A percentile compares a stretch with the other conserved stretches of the same genome.
These are phyloP conservation scores for Oncorhynchus kisutch DNA, from an alignment of 2,113 vertebrate species.

Conservation along the genomic window DNA sequence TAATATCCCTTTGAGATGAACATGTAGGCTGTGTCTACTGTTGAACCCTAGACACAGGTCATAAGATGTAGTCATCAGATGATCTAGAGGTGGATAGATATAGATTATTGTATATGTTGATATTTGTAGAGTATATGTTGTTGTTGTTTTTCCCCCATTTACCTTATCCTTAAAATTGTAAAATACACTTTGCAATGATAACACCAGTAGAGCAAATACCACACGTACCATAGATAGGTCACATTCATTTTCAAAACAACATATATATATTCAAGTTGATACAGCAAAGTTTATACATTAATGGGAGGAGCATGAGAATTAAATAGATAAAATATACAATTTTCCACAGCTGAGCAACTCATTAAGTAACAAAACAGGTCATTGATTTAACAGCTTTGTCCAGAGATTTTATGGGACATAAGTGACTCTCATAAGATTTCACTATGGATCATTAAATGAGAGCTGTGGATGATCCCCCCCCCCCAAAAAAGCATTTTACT, in stretches of 20 bases:
- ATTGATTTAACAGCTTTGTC: slow-evolving; percentile 78
- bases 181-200: no score
- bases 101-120: no score
- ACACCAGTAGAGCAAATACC: no score
- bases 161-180: no score
- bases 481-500: slow-evolving; percentile 65
- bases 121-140: no score
- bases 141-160: no score
- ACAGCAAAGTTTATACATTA: slow-evolving; percentile 47
- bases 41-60: no score
- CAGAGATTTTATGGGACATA: slow-evolving; percentile 76
- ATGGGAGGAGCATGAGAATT: slow-evolving; percentile 28
- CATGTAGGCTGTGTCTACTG: no score
- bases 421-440: slow-evolving; percentile 79
- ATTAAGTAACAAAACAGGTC: slow-evolving; percentile 78
- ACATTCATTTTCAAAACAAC: background rate
- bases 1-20: slow-evolving; percentile 66
- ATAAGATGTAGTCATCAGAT: no score
- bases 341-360: slow-evolving; percentile 68
- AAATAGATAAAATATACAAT: slow-evolving; percentile 54
- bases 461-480: slow-evolving; percentile 72
- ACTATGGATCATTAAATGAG: slow-evolving; percentile 79
- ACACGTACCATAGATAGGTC: background rate
- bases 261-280: slow-evolving; percentile 15
- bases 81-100: no score